phyloP scores from a whole-genome alignment of 2,113 vertebrate species.

The Pollachius pollachius region DNA sequence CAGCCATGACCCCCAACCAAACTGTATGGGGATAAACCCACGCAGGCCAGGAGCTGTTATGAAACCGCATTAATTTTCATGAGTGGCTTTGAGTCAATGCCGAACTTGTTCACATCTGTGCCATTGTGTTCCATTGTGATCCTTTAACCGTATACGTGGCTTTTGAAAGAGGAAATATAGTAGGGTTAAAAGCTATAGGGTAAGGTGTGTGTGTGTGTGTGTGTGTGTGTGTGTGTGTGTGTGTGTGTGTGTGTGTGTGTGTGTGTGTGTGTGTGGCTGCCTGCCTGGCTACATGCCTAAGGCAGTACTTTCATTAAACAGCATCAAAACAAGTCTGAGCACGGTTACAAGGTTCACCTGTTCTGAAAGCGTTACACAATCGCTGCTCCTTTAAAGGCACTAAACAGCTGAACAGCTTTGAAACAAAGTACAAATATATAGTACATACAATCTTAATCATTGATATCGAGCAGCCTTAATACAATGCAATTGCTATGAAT shows the following conservation, averaged over 20 bases:
- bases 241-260: slow-evolving; percentile 15
- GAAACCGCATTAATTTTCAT: slow-evolving; percentile 37
- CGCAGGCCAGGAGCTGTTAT: slow-evolving; percentile 26
- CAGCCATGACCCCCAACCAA: slow-evolving; percentile 22
- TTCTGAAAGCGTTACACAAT: slow-evolving; percentile 55
- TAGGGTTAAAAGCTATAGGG: slow-evolving; percentile 13
- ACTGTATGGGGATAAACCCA: slow-evolving; percentile 24
- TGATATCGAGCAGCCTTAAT: too few relatives aligned
- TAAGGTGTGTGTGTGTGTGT: slow-evolving; percentile 7
- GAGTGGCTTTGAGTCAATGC: slow-evolving; percentile 20
- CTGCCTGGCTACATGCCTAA: slow-evolving; percentile 23
- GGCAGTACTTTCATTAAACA: slow-evolving; percentile 49
- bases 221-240: slow-evolving; percentile 4
- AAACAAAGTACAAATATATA: too few relatives aligned
- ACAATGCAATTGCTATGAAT: too few relatives aligned
- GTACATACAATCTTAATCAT: too few relatives aligned
- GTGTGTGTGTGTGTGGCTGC: slow-evolving; percentile 5
- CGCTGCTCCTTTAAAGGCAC: slow-evolving; percentile 22
- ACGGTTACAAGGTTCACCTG: slow-evolving; percentile 55
- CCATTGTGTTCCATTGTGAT: not conserved
- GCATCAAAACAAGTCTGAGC: slow-evolving; percentile 58
- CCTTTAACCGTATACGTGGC: slow-evolving; percentile 24
- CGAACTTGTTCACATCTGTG: slow-evolving; percentile 22
- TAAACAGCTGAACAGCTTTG: not conserved
- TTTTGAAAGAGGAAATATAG: slow-evolving; percentile 19